Evolutionary conservation across 2,797 vertebrate species (phyloP), one percentile per base, ranked within the genome.

Genomic region (Garrulus glandarius): DNA sequence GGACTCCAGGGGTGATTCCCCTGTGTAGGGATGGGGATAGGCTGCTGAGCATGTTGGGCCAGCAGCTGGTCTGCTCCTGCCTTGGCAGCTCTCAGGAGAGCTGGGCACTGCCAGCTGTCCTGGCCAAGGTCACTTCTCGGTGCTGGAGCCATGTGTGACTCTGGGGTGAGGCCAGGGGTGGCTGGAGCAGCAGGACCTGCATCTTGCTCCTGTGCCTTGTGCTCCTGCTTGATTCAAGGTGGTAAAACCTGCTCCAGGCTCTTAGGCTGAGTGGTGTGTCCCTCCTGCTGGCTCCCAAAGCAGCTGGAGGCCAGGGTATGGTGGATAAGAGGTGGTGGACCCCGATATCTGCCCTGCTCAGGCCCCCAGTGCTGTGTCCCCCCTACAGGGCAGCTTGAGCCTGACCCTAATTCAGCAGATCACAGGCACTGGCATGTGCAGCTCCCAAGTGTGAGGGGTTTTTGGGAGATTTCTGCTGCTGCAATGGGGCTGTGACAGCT

Each of bases 391-490:
- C 41, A 68, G 61, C 53, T 67, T 3, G 0, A 46, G 21, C 49
- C 50, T 68, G 71, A 53, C 37, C n/a, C 65, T 5, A 1, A 21
- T 6, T 24, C 69, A 41, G 43, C 47, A 27, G 11, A 1, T 61
- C 26, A 0, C 30, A 0, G 20, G 30, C 20, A 3, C 26, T 17
- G 61, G 9, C 15, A 8, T 21, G 30, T 27, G 9, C 74, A 24
- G 43, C 15, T 67, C 44, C 34, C 0, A 0, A 9, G 1, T 6
- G 7, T 3, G 3, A 8, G 23, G 11, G 5, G 2, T 10, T n/a
- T 70, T 60, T 2, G 21, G 63, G 56, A 16, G 8, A 12, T 32
- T 37, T 1, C 27, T 29, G 41, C 41, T 6, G 22, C 39, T 61
- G 75, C 36, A n/a, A 5, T 1, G 29, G 47, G 29, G 30, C 70